Conservation (phyloP, 2,797 vertebrate species). For the Argyrosomus regius region DNA sequence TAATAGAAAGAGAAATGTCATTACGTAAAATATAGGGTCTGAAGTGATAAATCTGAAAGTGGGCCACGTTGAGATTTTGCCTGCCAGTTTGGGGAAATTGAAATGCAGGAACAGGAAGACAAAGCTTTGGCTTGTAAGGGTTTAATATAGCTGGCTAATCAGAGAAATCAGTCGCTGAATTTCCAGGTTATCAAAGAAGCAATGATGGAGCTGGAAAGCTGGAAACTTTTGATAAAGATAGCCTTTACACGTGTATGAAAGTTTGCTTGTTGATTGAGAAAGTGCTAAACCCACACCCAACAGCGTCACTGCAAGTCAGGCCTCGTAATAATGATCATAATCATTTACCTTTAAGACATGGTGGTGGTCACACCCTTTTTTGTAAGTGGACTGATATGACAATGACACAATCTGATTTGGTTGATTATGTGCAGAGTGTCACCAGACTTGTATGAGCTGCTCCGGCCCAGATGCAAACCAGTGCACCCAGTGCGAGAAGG, state of each 20-base stretch:
- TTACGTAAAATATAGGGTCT: not conserved
- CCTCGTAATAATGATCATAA: not conserved
- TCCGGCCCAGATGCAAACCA: conserved; percentile 82
- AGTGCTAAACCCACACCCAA: not conserved
- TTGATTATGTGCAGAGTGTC: conserved; percentile 81
- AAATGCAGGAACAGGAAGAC: not conserved
- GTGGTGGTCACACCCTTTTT: not conserved
- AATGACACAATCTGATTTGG: not conserved
- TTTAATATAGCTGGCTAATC: not conserved
- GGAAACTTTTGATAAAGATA: not conserved
- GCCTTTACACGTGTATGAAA: not conserved
- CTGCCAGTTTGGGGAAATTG: not conserved
- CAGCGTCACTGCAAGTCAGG: not conserved
- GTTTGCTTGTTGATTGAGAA: not conserved
- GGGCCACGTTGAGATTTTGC: not conserved
- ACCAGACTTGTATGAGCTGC: conserved; percentile 86
- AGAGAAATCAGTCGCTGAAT: not conserved
- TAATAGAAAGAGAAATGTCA: not conserved
- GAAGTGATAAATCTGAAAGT: not conserved
- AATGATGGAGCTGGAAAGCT: not conserved
- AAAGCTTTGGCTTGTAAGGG: not conserved
- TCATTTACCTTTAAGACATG: not conserved
- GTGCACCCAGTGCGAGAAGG: conserved; percentile 84
- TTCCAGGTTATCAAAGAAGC: not conserved
- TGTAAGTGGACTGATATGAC: not conserved